phyloP scores from a whole-genome alignment of 2,888 invertebrate genomes.

The Thumatha senex region DNA sequence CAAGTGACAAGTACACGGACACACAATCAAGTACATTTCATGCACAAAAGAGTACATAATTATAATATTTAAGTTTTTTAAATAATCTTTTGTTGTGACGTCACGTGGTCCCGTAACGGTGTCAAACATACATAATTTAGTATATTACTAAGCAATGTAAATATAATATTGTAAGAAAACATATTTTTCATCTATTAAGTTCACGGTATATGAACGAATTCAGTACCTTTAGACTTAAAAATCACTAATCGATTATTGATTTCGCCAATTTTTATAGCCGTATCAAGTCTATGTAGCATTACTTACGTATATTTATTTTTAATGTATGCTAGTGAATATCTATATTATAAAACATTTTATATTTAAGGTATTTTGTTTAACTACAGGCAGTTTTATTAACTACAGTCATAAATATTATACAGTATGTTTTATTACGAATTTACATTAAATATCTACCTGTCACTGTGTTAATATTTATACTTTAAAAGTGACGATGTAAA shows the following conservation, averaged over 20 bases:
- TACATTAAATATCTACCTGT: slow-evolving; percentile 48
- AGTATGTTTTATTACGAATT: slow-evolving; percentile 63
- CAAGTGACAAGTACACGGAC: slow-evolving; percentile 12
- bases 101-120: slow-evolving; percentile 62
- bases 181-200: slow-evolving; percentile 64
- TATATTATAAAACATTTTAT: slow-evolving; percentile 17
- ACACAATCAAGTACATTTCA: slow-evolving; percentile 11
- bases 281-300: slow-evolving; percentile 69
- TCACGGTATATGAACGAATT: slow-evolving; percentile 61
- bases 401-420: slow-evolving; percentile 38
- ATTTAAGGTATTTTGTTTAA: slow-evolving; percentile 50
- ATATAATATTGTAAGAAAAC: slow-evolving; percentile 57
- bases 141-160: slow-evolving; percentile 82
- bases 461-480: slow-evolving; percentile 45
- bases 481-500: slow-evolving; percentile 41
- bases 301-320: slow-evolving; percentile 55
- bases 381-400: slow-evolving; percentile 42
- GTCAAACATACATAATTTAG: slow-evolving; percentile 77
- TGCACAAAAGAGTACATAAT: slow-evolving; percentile 15
- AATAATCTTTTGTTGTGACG: slow-evolving; percentile 26
- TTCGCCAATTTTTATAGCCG: slow-evolving; percentile 67
- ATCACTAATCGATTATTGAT: slow-evolving; percentile 59
- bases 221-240: slow-evolving; percentile 56
- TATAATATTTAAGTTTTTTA: not conserved
- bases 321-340: slow-evolving; percentile 34